phyloP scores from a whole-genome alignment of 2,888 invertebrate genomes.

The Marasmarcha lunaedactyla region DNA sequence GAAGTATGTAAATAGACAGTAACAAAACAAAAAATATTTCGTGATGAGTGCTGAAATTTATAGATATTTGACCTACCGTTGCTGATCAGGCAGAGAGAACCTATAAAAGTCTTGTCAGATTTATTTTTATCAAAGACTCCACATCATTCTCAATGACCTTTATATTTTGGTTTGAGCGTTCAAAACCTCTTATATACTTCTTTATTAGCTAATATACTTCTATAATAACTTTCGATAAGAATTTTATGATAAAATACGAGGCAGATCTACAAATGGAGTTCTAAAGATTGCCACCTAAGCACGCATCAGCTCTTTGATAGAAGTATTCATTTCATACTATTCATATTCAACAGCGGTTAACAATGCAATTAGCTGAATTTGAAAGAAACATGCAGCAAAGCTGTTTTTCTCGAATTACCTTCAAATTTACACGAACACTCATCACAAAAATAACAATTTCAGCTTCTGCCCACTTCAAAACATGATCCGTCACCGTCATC shows the following conservation, averaged over 20 bases:
- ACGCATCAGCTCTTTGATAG: conserved; percentile 14
- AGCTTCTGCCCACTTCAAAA: conserved; percentile 60
- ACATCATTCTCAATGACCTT: background rate
- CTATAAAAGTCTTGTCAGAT: background rate
- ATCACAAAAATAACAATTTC: conserved; percentile 66
- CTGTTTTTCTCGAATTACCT: conserved; percentile 39
- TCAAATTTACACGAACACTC: conserved; percentile 59
- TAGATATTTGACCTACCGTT: too few relatives aligned
- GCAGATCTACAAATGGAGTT: background rate
- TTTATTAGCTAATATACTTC: background rate
- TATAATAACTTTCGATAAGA: background rate
- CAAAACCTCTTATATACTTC: too few relatives aligned
- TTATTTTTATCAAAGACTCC: conserved; percentile 1
- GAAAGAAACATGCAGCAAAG: conserved; percentile 10
- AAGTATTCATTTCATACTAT: background rate
- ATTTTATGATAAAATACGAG: background rate
- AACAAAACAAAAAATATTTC: too few relatives aligned
- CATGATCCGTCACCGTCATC: conserved; percentile 49
- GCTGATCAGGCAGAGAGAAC: too few relatives aligned
- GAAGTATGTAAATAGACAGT: too few relatives aligned
- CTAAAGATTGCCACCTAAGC: conserved; percentile 58
- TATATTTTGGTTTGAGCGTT: background rate
- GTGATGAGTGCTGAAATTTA: too few relatives aligned
- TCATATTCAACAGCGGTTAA: too few relatives aligned
- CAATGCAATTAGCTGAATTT: too few relatives aligned